phyloP scores from a whole-genome alignment of 2,888 invertebrate species.

The Eutolmus rufibarbis region DNA sequence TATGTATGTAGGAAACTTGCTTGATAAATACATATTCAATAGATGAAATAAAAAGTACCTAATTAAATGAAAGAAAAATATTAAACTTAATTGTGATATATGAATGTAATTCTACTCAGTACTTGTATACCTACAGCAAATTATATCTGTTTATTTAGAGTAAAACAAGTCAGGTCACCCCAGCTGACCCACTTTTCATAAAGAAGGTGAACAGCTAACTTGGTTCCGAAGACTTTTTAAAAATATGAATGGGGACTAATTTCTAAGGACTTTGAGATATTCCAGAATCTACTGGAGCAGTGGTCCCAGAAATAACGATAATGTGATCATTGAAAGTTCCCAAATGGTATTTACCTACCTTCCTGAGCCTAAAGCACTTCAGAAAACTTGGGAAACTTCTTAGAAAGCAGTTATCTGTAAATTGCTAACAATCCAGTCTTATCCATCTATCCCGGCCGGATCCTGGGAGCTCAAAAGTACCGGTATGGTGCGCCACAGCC shows the following conservation, averaged over 20 bases:
- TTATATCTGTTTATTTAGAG: no score
- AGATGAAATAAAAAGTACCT: no score
- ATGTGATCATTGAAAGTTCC: conserved; percentile 2
- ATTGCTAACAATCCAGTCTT: conserved; percentile 2
- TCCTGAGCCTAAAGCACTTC: background rate
- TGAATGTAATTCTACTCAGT: no score
- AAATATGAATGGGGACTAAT: background rate
- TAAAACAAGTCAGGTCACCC: no score
- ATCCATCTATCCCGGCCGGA: background rate
- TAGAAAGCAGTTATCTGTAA: conserved; percentile 1
- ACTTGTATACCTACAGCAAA: no score
- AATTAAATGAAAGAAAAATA: no score
- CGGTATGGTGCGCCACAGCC: background rate
- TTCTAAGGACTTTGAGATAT: background rate
- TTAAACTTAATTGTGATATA: no score
- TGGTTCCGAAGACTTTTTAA: background rate
- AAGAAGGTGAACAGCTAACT: background rate
- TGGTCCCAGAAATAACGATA: background rate
- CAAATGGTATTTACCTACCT: background rate
- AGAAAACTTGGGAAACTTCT: conserved; percentile 1
- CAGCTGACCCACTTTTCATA: no score
- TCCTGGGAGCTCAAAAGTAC: background rate
- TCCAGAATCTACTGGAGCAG: background rate
- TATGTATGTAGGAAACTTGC: no score
- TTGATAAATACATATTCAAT: no score